phyloP scores from a whole-genome alignment of 2,888 invertebrate genomes.

The Gari tellinella region DNA sequence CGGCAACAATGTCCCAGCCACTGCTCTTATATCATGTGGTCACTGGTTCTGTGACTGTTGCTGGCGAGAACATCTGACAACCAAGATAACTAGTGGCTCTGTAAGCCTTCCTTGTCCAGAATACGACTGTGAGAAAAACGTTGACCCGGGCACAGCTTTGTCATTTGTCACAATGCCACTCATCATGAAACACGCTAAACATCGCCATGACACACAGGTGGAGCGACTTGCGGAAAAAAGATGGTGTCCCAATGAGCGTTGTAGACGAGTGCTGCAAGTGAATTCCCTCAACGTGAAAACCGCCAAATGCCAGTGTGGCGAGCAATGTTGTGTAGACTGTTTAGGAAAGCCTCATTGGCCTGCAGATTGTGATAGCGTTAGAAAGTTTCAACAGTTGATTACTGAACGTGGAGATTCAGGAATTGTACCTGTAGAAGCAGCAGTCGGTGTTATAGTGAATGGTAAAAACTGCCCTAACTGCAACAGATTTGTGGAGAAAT shows the following conservation, averaged over 20 bases:
- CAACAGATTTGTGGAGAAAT: conserved; percentile 63
- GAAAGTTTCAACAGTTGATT: conserved; percentile 50
- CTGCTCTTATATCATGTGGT: conserved; percentile 58
- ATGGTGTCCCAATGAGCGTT: conserved; percentile 68
- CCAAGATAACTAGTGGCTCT: conserved; percentile 40
- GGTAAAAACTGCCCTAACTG: conserved; percentile 70
- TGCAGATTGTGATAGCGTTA: conserved; percentile 58
- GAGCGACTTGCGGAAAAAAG: conserved; percentile 40
- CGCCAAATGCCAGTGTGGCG: conserved; percentile 63
- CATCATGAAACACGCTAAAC: conserved; percentile 39
- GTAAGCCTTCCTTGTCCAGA: conserved; percentile 59
- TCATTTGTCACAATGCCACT: conserved; percentile 41
- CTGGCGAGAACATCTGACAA: conserved; percentile 62
- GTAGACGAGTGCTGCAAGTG: conserved; percentile 58
- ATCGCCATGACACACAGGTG: conserved; percentile 54
- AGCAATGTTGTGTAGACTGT: conserved; percentile 64
- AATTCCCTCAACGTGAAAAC: conserved; percentile 28
- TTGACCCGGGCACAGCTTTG: conserved; percentile 52
- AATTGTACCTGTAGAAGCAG: conserved; percentile 23
- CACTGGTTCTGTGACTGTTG: conserved; percentile 72
- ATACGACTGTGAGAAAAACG: conserved; percentile 52
- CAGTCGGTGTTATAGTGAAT: conserved; percentile 29
- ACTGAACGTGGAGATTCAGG: conserved; percentile 45
- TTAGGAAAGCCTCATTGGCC: conserved; percentile 69
- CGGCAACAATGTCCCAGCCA: conserved; percentile 30